Percentiles rank a stretch among this genome's conserved stretches.
Evolutionary conservation across 2,888 invertebrate species (phyloP).

Genomic region (Synergus umbraculus): DNA sequence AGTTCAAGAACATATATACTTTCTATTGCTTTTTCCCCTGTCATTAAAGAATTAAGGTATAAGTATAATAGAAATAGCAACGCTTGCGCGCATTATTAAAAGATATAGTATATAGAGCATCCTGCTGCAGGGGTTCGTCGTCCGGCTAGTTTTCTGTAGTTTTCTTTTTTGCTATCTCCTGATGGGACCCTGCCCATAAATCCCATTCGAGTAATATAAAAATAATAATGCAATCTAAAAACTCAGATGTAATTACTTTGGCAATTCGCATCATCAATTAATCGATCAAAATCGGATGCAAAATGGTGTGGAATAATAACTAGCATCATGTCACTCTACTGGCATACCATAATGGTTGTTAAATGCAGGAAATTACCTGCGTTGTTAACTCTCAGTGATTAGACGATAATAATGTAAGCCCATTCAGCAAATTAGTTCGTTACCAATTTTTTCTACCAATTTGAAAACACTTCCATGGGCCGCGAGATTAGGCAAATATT

Average conservation of each 20-base stretch:
- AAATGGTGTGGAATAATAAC: constrained; percentile 13
- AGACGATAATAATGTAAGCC: constrained; percentile 56
- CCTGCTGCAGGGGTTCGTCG: too few relatives aligned
- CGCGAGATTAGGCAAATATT: not conserved
- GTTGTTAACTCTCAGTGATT: too few relatives aligned
- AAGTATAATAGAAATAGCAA: too few relatives aligned
- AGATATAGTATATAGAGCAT: too few relatives aligned
- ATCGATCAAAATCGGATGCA: constrained; percentile 7
- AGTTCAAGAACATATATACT: constrained; percentile 17
- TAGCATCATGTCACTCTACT: constrained; percentile 48
- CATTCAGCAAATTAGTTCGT: constrained; percentile 42
- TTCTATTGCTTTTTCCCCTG: not conserved
- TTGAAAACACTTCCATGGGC: not conserved
- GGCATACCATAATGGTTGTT: constrained; percentile 54
- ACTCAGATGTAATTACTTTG: not conserved
- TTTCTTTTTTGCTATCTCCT: too few relatives aligned
- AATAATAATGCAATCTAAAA: too few relatives aligned
- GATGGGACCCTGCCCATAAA: too few relatives aligned
- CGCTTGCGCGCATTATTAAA: too few relatives aligned
- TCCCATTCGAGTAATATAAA: too few relatives aligned
- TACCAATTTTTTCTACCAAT: not conserved
- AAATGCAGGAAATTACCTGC: too few relatives aligned
- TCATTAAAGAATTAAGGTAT: not conserved
- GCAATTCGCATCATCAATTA: constrained; percentile 1
- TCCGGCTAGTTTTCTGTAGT: too few relatives aligned